Evolutionary conservation across 2,797 vertebrate species (phyloP), one percentile per base, ranked within the genome.

Genomic region (Pampus argenteus): DNA sequence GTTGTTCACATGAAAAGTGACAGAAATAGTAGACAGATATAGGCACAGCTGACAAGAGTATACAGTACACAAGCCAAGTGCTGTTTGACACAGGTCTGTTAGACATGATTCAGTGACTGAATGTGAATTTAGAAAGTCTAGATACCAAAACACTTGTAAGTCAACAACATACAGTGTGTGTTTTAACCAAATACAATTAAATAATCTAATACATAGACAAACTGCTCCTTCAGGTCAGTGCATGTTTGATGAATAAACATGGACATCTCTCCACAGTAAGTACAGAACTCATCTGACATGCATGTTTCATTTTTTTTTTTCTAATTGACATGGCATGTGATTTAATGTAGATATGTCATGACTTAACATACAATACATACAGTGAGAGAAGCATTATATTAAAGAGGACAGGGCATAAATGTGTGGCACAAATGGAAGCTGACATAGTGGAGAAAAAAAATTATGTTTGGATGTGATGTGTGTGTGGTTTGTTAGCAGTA

Each of bases 101-200:
- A 44, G 40, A 44, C 40, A 44, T 8, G 5, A 44, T 44, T 44
- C 40, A 18, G 3, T 44, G 6, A 7, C 40, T 44, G 40, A 44
- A 44, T 17, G 18, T 62, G 20, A 36, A 49, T 61, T 66, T 9
- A 54, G 55, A 11, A 36, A 25, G 48, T 47, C 23, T n/a, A 14
- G 3, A 49, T 20, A 38, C 2, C 15, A 8, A 22, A 48, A 64
- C 14, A 1, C 6, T n/a, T n/a, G n/a, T n/a, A n/a, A 47, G 17
- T 64, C 40, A 22, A 31, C 48, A 49, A 49, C 31, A 44, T 18
- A 44, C 23, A 58, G 13, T 9, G 11, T 26, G 18, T 61, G 9
- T 66, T 22, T 54, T n/a, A 34, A 52, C 2, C 0, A 10, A 45
- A 54, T 6, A 29, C 10, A 44, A 9, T 23, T 40, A 0, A 63